Percentiles rank a stretch among this genome's conserved stretches.
phyloP scores from a whole-genome alignment of 2,113 vertebrate species.

The Siniperca chuatsi region DNA sequence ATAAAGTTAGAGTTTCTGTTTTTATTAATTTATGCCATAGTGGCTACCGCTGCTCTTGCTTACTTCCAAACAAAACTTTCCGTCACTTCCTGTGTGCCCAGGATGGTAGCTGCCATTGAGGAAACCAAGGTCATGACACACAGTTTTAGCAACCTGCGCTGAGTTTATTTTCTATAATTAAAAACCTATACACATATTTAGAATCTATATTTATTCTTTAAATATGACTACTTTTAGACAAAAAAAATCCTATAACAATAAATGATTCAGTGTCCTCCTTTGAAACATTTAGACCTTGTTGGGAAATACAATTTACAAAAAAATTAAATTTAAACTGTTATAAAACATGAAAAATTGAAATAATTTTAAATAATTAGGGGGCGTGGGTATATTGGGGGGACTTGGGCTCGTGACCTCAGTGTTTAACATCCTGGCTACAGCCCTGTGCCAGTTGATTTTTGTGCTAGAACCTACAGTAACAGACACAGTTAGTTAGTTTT shows the following conservation, averaged over 20 bases:
- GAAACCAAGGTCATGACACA: neutral
- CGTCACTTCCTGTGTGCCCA: neutral
- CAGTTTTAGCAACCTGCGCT: neutral
- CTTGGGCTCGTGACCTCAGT: neutral
- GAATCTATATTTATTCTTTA: neutral
- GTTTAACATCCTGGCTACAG: neutral
- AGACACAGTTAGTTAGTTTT: neutral
- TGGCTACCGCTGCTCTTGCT: neutral
- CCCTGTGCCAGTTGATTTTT: neutral
- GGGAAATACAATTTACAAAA: neutral
- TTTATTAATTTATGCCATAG: neutral
- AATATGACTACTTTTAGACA: neutral
- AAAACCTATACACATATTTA: neutral
- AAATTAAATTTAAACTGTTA: neutral
- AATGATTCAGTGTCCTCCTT: no score
- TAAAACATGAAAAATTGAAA: neutral
- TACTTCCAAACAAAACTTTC: neutral
- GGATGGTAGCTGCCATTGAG: neutral
- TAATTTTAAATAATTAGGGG: neutral
- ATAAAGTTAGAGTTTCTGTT: neutral
- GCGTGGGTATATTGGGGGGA: neutral
- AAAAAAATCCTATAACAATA: neutral
- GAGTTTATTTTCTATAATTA: neutral
- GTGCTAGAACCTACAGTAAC: neutral
- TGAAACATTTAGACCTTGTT: neutral